phyloP scores from a whole-genome alignment of 2,888 invertebrate species.

The Apamea epomidion region DNA sequence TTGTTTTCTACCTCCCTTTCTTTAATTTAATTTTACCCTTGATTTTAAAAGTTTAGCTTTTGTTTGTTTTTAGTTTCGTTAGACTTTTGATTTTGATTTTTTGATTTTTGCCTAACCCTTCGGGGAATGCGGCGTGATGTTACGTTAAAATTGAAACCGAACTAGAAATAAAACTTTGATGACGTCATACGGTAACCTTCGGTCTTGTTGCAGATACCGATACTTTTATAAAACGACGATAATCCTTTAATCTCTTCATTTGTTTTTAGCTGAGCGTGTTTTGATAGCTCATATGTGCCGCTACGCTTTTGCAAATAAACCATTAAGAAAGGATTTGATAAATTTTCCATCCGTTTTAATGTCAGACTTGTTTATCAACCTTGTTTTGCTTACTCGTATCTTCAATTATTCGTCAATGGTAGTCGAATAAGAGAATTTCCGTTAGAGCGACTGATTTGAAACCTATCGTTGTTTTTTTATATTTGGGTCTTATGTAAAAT shows the following conservation, averaged over 20 bases:
- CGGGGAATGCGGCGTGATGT: not conserved
- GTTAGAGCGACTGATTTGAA: not conserved
- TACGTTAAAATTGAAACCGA: not conserved
- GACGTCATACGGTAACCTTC: slow-evolving; percentile 32
- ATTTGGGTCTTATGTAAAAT: not conserved
- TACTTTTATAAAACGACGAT: slow-evolving; percentile 23
- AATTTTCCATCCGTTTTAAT: not conserved
- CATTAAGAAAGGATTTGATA: slow-evolving; percentile 32
- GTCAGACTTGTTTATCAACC: not conserved
- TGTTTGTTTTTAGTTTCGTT: no score
- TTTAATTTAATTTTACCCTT: no score
- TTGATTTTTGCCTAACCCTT: no score
- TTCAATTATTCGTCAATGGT: not conserved
- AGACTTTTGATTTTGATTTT: no score
- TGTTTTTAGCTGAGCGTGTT: slow-evolving; percentile 38
- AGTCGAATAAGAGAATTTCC: not conserved
- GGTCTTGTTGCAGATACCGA: slow-evolving; percentile 17
- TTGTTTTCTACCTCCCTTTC: no score
- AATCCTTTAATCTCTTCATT: slow-evolving; percentile 45
- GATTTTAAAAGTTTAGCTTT: no score
- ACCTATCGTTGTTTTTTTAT: not conserved
- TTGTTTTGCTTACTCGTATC: not conserved
- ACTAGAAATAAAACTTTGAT: slow-evolving; percentile 1
- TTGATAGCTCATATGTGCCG: slow-evolving; percentile 29
- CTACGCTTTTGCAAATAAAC: slow-evolving; percentile 21